phyloP scores from a whole-genome alignment of 1,140 invertebrate genomes.

The Onthophagus taurus region DNA sequence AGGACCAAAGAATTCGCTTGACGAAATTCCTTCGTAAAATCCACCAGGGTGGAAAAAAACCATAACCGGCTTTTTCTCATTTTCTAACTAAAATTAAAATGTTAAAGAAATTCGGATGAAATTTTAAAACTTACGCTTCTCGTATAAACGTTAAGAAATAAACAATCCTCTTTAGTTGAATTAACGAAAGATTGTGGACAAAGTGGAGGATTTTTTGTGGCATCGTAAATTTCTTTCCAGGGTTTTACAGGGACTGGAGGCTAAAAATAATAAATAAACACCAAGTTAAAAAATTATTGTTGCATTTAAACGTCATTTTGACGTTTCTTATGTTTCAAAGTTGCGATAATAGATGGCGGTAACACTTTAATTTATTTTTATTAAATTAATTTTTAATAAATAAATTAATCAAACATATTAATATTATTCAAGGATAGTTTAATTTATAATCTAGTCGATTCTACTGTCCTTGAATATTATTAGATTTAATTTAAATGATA shows the following conservation, averaged over 20 bases:
- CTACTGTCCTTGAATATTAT: no score
- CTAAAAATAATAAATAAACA: constrained; percentile 38
- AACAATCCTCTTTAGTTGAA: constrained; percentile 57
- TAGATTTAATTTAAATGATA: no score
- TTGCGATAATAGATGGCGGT: no score
- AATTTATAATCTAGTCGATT: no score
- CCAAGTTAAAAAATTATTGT: neutral
- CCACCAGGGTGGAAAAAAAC: constrained; percentile 45
- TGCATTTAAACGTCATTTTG: no score
- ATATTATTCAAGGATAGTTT: no score
- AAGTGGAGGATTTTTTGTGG: constrained; percentile 48
- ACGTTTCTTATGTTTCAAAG: no score
- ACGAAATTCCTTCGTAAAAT: constrained; percentile 26
- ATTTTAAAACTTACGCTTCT: constrained; percentile 37
- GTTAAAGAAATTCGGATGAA: neutral
- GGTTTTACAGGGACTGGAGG: constrained; percentile 35
- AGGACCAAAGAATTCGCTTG: constrained; percentile 30
- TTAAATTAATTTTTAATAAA: no score
- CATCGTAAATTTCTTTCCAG: constrained; percentile 50
- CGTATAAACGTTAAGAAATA: constrained; percentile 57
- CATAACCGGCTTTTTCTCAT: constrained; percentile 35
- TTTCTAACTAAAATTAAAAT: constrained; percentile 22
- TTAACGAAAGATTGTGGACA: constrained; percentile 38
- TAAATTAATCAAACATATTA: no score
- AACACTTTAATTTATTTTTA: no score